Evolutionary conservation across 2,888 invertebrate species (phyloP), one percentile per base, ranked within the genome.

Genomic region (Ochlodes sylvanus): DNA sequence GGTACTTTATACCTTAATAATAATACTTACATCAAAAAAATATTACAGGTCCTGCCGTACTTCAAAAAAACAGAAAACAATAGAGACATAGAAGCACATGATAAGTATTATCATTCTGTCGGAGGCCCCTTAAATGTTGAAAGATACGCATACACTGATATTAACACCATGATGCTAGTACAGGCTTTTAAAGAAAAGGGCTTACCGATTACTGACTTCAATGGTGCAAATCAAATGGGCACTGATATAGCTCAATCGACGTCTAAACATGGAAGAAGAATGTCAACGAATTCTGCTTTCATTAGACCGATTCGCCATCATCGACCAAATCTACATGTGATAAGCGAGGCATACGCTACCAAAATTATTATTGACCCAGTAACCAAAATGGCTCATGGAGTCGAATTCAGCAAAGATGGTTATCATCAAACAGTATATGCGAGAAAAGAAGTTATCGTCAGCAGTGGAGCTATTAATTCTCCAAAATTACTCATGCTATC

Each of bases 61-160:
- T 97, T 95, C 82, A 94, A 94, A 65, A 95, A 95, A 84, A 92
- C 95, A 0, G 96, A 96, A 85, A 91, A 95, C 73, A 95, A 95
- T 75, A 88, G 90, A 79, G 94, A 95, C 69, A 79, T 89, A 1
- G 94, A 94, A 76, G 82, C 92, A 9, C 86, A 93, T 32, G 90
- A 95, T 73, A 90, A 88, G 2, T 77, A 88, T 38, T 95, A 94
- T 75, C 96, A 96, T 77, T 92, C 94, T 0, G 89, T 89, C 7
- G 94, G 94, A 2, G 96, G 96, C 0, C 95, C 95, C 44, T 93
- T 94, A 34, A 95, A 94, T 47, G 95, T 96, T 0, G 95, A 96
- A 81, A 87, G 94, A 75, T 95, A 94, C 73, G 93, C 95, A 0
- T 95, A 95, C 76, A 89, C 94, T 14, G 96, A 96, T 73, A 73